A percentile compares a stretch with the other conserved stretches of the same genome.
Evolutionary conservation across 2,113 vertebrate species (phyloP).

Genomic region (Sporophila hypoxantha): DNA sequence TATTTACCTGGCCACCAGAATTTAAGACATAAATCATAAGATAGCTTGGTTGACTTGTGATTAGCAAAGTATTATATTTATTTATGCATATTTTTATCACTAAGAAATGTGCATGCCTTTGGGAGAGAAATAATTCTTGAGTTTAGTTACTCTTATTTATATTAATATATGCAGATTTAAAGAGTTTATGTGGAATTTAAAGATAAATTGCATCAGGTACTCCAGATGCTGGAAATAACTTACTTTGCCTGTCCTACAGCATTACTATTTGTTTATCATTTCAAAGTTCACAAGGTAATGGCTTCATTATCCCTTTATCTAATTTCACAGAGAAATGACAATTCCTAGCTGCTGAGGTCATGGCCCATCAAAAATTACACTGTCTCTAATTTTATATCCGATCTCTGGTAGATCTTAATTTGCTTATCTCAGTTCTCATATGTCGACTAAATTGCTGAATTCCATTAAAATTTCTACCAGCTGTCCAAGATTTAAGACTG

Average conservation of each 20-base stretch:
- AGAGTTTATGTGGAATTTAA: not conserved
- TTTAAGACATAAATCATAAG: not conserved
- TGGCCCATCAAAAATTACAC: constrained; percentile 41
- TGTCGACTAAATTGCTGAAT: constrained; percentile 34
- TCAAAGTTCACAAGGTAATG: constrained; percentile 37
- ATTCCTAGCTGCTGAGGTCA: constrained; percentile 43
- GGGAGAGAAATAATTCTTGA: not conserved
- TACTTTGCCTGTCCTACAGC: constrained; percentile 5
- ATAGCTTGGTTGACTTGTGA: not conserved
- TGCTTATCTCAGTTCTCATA: constrained; percentile 42
- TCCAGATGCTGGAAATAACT: not conserved
- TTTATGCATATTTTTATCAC: not conserved
- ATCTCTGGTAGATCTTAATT: constrained; percentile 50
- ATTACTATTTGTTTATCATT: constrained; percentile 31
- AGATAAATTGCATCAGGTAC: not conserved
- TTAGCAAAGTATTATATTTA: not conserved
- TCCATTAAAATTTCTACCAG: constrained; percentile 50
- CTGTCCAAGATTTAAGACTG: constrained; percentile 48
- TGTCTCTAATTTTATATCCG: constrained; percentile 43
- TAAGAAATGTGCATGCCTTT: not conserved
- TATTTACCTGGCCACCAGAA: not conserved
- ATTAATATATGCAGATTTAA: constrained; percentile 14
- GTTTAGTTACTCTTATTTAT: not conserved
- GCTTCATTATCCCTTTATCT: constrained; percentile 46
- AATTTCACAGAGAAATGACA: constrained; percentile 38